Base-by-base conservation (phyloP, 2,113 vertebrate genomes). In the Psittacula cyanocephala region DNA sequence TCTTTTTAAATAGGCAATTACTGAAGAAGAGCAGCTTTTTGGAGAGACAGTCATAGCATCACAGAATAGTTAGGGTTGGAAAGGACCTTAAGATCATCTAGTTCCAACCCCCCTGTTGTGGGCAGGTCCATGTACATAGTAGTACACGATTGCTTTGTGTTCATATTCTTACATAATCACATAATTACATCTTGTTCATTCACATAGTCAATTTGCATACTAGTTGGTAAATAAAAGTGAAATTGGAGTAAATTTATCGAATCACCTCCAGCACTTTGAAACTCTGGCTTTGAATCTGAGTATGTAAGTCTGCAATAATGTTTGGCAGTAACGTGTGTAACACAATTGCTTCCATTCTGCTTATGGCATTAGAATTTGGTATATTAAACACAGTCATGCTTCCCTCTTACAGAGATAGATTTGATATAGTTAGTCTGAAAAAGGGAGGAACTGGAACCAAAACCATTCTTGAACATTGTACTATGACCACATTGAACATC, bases 211-310 rank as follows among this genome's bases (percentile, higher is more conserved):
- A 95, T 97, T 96, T 97, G 79, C 91, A 97, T 97, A 68, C 31
- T 90, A 53, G 90, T 94, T 89, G 88, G 92, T 86, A 95, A 97
- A 96, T 93, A 92, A 97, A 96, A 94, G 75, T 83, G 91, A 97
- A 96, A 97, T 95, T 43, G 60, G 76, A 92, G 60, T 83, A 84
- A 93, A 94, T 91, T 93, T 94, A 95, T 25, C 10, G 68, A 93
- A 97, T 93, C 76, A 96, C 80, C 86, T 95, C 59, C 76, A 85
- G 68, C 68, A 90, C 44, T 91, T 59, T 59, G 94, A 93, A 88
- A 89, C 35, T 82, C 27, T 59, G 47, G 9, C 31, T 74, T 71
- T 72, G 37, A 64, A 85, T 81, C 46, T 68, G 62, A 94, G 83
- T 59, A 76, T 25, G 85, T 64, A 92, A 93, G 94, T 8, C 84